phyloP scores from a whole-genome alignment of 2,113 vertebrate species.

The Rhinogobius similis region DNA sequence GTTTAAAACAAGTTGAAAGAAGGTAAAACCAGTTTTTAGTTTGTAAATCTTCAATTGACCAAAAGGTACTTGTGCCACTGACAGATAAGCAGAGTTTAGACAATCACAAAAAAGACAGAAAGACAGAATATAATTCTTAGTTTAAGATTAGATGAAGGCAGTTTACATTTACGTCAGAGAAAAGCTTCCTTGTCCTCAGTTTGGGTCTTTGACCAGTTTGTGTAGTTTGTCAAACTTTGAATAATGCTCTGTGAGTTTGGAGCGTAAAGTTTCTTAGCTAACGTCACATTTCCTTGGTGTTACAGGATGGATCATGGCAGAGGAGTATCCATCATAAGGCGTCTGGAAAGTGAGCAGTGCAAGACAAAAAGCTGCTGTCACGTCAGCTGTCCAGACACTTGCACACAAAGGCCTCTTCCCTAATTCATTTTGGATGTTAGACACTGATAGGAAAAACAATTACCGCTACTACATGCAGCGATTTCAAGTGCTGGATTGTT shows the following conservation, averaged over 20 bases:
- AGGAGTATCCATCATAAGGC: slow-evolving; percentile 22
- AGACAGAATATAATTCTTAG: too few species aligned
- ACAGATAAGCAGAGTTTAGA: neutral
- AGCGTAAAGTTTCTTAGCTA: neutral
- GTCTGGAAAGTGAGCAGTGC: slow-evolving; percentile 17
- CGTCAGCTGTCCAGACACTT: slow-evolving; percentile 24
- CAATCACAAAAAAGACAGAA: too few species aligned
- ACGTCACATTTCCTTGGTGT: neutral
- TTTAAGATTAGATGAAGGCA: too few species aligned
- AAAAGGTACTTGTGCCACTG: slow-evolving; percentile 2
- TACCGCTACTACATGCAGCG: slow-evolving; percentile 38
- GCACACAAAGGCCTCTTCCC: slow-evolving; percentile 40
- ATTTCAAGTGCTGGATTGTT: slow-evolving; percentile 37
- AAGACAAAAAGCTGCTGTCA: slow-evolving; percentile 26
- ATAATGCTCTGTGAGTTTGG: slow-evolving; percentile 2
- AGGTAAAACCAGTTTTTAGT: neutral
- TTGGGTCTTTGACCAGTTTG: neutral
- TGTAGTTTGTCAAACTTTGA: neutral
- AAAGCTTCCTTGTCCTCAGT: too few species aligned
- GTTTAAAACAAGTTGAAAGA: neutral
- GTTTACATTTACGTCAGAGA: too few species aligned
- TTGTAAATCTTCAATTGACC: neutral
- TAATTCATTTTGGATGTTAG: slow-evolving; percentile 61
- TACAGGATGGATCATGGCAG: slow-evolving; percentile 17
- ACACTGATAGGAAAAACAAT: slow-evolving; percentile 60